phyloP scores from a whole-genome alignment of 2,797 vertebrate species.

The Bovichtus diacanthus region DNA sequence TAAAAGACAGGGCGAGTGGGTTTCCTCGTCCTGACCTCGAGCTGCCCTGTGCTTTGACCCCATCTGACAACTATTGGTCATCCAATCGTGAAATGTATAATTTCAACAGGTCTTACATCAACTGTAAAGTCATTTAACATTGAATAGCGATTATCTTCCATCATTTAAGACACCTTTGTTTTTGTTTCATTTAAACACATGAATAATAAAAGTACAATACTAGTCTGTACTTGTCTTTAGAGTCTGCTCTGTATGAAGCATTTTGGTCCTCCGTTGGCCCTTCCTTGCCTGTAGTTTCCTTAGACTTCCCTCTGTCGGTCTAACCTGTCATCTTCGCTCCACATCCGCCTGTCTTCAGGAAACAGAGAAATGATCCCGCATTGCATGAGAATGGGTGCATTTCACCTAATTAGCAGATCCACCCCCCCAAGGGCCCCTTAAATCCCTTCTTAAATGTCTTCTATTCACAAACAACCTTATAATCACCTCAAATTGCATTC shows the following conservation, averaged over 20 bases:
- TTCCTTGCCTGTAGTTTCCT: constrained; percentile 48
- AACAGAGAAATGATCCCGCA: constrained; percentile 54
- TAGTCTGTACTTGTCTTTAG: constrained; percentile 25
- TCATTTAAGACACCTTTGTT: constrained; percentile 32
- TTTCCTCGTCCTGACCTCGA: constrained; percentile 53
- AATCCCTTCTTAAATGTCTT: constrained; percentile 43
- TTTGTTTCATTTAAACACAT: constrained; percentile 27
- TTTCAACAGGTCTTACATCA: constrained; percentile 64
- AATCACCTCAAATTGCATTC: constrained; percentile 38
- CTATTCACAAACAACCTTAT: constrained; percentile 48
- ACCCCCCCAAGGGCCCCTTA: constrained; percentile 16
- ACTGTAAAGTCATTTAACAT: constrained; percentile 55
- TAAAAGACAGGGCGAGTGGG: constrained; percentile 41
- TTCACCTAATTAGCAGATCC: constrained; percentile 58
- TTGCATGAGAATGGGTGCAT: constrained; percentile 67
- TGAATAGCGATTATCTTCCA: constrained; percentile 35
- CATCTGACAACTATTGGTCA: constrained; percentile 70
- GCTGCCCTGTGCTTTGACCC: constrained; percentile 43
- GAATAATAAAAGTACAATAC: constrained; percentile 39
- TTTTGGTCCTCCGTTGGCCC: constrained; percentile 21
- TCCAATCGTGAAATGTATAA: constrained; percentile 76
- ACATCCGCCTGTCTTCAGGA: constrained; percentile 63
- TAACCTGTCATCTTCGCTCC: constrained; percentile 55
- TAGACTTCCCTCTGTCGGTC: constrained; percentile 71
- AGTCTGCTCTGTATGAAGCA: constrained; percentile 50